phyloP scores from a whole-genome alignment of 2,113 vertebrate species.

The Cyanistes caeruleus region DNA sequence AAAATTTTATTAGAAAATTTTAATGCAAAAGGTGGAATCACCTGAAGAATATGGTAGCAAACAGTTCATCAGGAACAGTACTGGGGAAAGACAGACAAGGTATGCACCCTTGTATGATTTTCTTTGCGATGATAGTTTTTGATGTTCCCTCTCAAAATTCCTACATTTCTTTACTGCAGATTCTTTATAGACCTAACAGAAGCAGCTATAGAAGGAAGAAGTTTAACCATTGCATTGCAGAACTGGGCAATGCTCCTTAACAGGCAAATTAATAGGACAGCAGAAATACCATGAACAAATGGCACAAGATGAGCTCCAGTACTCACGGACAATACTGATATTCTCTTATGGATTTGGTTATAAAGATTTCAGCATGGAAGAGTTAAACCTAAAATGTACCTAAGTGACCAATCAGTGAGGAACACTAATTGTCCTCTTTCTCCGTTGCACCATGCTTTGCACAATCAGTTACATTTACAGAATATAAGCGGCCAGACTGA shows the following conservation, averaged over 20 bases:
- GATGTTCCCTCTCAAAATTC: background rate
- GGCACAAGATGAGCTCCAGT: slow-evolving; percentile 45
- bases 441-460: background rate
- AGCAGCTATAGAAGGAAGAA: background rate
- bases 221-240: background rate
- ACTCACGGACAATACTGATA: slow-evolving; percentile 20
- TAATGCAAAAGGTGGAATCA: background rate
- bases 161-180: background rate
- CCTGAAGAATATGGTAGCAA: background rate
- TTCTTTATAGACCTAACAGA: background rate
- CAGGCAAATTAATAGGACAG: slow-evolving; percentile 56
- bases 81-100: background rate
- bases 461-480: background rate
- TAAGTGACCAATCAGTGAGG: background rate
- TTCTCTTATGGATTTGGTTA: background rate
- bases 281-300: slow-evolving; percentile 58
- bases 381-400: background rate
- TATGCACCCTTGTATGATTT: background rate
- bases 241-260: background rate
- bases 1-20: background rate
- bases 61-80: background rate
- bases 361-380: background rate
- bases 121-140: background rate
- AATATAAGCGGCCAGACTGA: background rate
- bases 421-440: background rate